A percentile compares a stretch with the other conserved stretches of the same genome.
phyloP scores from a whole-genome alignment of 2,888 invertebrate species.

The Fragum fragum region DNA sequence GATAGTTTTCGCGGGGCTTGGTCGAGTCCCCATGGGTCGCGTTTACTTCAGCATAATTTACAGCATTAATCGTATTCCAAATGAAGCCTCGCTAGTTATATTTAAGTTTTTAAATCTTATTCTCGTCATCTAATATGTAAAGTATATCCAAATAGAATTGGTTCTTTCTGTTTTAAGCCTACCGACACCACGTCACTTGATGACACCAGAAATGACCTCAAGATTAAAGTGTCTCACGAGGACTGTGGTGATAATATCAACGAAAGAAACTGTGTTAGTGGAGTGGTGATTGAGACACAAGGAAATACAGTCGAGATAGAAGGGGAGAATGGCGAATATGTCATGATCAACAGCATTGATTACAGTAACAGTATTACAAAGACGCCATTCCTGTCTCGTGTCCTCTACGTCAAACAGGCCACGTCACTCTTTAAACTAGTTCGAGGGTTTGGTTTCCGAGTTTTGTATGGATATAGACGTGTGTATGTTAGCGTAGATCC shows the following conservation, averaged over 20 bases:
- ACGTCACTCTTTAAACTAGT: conserved; percentile 69
- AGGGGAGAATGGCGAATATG: conserved; percentile 40
- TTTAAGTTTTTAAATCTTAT: too few species aligned
- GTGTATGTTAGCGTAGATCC: conserved; percentile 63
- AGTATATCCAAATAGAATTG: too few species aligned
- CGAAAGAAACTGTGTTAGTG: conserved; percentile 57
- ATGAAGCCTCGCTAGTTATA: too few species aligned
- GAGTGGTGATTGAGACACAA: conserved; percentile 47
- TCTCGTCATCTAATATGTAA: too few species aligned
- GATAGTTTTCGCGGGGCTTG: too few species aligned
- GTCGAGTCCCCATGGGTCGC: too few species aligned
- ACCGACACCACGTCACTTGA: conserved; percentile 40
- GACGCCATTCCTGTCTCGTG: conserved; percentile 32
- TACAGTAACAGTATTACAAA: conserved; percentile 31
- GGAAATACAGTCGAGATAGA: conserved; percentile 49
- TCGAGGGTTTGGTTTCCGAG: conserved; percentile 74
- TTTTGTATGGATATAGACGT: conserved; percentile 55
- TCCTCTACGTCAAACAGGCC: conserved; percentile 69
- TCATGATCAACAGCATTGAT: conserved; percentile 60
- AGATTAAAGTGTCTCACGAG: conserved; percentile 51
- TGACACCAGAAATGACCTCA: conserved; percentile 52
- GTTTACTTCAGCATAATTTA: too few species aligned
- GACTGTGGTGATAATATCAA: conserved; percentile 48
- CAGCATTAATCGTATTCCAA: too few species aligned
- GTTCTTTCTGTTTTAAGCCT: conserved; percentile 45